Conservation (phyloP, 2,797 vertebrate species). For the Poeciliopsis presidionis region DNA sequence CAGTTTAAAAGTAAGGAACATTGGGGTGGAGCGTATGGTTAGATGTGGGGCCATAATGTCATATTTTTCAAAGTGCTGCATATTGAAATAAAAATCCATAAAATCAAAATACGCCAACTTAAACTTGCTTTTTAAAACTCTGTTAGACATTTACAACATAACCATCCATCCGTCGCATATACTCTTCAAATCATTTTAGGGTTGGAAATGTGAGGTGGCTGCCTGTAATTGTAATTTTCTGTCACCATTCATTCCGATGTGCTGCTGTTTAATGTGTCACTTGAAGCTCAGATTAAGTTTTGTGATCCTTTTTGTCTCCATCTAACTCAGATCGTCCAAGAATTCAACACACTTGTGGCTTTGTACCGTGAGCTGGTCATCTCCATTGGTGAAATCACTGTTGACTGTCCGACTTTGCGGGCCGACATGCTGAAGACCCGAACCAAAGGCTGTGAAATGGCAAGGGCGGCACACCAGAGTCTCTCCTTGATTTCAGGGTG, state of each 20-base stretch:
- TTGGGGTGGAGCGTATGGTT: not conserved
- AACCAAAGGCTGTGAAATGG: conserved; percentile 95
- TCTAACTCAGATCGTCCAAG: conserved; percentile 93
- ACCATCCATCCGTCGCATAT: not conserved
- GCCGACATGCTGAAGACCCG: conserved; percentile 93
- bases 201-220: not conserved
- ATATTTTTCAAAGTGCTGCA: not conserved
- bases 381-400: conserved; percentile 94
- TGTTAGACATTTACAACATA: not conserved
- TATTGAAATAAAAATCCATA: not conserved
- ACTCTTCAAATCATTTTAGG: not conserved
- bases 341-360: conserved; percentile 98
- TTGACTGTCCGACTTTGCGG: conserved; percentile 89
- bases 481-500: conserved; percentile 96
- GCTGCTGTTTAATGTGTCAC: not conserved
- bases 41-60: not conserved
- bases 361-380: conserved; percentile 96
- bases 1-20: not conserved
- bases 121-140: not conserved
- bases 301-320: conserved; percentile 6
- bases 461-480: conserved; percentile 92
- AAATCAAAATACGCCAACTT: not conserved
- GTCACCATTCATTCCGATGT: not conserved
- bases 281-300: not conserved
- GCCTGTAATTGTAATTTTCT: not conserved